Evolutionary conservation across 2,888 invertebrate genomes (phyloP), one percentile per base, ranked within the genome.

Genomic region (Lamproptera curius): DNA sequence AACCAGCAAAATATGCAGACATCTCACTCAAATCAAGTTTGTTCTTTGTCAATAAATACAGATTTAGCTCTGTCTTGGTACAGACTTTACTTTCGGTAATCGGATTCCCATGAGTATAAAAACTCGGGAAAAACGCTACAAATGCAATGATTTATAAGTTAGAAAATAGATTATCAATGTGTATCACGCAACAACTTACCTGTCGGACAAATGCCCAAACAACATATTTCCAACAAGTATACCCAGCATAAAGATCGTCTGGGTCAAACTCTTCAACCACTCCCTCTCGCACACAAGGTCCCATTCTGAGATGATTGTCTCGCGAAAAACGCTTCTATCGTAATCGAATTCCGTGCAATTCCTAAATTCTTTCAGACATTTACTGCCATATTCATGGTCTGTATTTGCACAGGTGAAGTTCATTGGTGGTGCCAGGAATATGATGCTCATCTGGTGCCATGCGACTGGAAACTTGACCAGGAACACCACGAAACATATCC

Each of bases 401-500:
- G 65, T 59, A 26, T 71, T 64, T 1, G 58, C 55, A 62, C 92
- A 92, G 14, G 83, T 87, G 61, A 89, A 91, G 13, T 88, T 77
- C 44, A 90, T 89, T 0, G 91, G 91, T 0, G 94, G 93, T 4
- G 94, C 93, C 53, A 94, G 88, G 65, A 95, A 94, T 50, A 94
- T 92, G 52, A 94, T 93, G 53, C 91, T 93, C 70, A 94, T 88
- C 63, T 94, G 94, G 67, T 94, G 94, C 94, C 94, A 95, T 0
- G 94, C 94, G 0, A 93, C 92, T 0, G 94, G 94, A 64, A 94
- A 93, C 74, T 94, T 94, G 44, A 92, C 90, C 8, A 93, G 79
- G 54, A 93, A 92, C 31, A 94, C 90, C 0, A 92, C 89, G 39
- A 90, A 76, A 57, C 93, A 93, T 42, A 94, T 89, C 83, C 91